Conservation (phyloP, 2,888 invertebrate genomes). For the Nudaria mundana region DNA sequence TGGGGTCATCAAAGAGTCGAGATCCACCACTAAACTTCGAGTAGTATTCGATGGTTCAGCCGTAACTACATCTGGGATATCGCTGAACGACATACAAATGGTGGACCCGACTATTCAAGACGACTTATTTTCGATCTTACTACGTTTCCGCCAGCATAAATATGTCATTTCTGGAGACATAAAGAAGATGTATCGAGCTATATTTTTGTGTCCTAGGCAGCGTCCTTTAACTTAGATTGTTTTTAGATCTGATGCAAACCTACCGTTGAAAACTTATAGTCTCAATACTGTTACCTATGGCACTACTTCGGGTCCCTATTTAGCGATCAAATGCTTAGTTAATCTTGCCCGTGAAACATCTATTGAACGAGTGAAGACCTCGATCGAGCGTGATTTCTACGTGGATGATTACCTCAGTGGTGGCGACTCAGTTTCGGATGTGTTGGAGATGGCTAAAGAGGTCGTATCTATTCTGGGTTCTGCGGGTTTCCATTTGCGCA, state of each 20-base stretch:
- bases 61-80: background rate
- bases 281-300: slow-evolving; percentile 4
- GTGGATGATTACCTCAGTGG: slow-evolving; percentile 2
- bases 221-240: background rate
- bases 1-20: background rate
- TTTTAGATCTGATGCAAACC: background rate
- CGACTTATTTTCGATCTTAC: slow-evolving; percentile 4
- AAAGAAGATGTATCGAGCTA: slow-evolving; percentile 6
- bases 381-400: slow-evolving; percentile 2
- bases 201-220: background rate
- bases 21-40: background rate
- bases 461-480: background rate
- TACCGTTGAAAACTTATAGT: background rate
- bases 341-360: slow-evolving; percentile 2
- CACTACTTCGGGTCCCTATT: background rate
- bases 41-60: slow-evolving; percentile 1
- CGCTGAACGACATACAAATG: slow-evolving; percentile 3
- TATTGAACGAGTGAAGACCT: background rate
- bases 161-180: slow-evolving; percentile 6
- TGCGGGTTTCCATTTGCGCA: background rate
- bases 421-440: background rate
- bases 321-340: slow-evolving; percentile 1
- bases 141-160: slow-evolving; percentile 9
- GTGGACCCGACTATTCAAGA: slow-evolving; percentile 10
- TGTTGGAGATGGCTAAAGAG: background rate